These are phyloP conservation scores for Tapirus indicus DNA, from an alignment of 2,797 vertebrate genomes.

Conservation along the genomic window DNA sequence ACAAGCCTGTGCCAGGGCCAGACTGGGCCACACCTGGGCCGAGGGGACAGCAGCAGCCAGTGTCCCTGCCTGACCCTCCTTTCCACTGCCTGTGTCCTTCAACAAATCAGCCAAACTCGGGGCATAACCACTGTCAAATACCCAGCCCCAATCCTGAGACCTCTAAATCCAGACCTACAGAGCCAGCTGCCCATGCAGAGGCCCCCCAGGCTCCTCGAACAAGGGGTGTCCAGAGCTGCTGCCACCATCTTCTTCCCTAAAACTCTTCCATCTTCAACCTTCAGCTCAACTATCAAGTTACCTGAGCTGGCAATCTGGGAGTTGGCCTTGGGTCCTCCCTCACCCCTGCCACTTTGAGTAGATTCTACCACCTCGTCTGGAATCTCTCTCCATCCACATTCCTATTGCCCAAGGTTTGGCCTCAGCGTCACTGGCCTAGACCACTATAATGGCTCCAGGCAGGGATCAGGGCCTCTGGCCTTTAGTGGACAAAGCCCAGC, in stretches of 20 bases:
- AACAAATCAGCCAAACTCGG: not conserved
- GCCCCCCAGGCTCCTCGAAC: not conserved
- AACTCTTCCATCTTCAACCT: not conserved
- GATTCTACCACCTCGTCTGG: not conserved
- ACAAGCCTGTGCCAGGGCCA: not conserved
- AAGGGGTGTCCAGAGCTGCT: too few species aligned
- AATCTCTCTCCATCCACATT: not conserved
- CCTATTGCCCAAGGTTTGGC: not conserved
- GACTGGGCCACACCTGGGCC: not conserved
- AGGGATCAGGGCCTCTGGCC: not conserved
- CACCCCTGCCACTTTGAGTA: not conserved
- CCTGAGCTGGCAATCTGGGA: not conserved
- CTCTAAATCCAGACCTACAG: not conserved
- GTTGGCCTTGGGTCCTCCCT: not conserved
- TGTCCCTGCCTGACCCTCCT: accelerated
- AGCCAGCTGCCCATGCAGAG: not conserved
- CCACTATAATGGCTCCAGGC: not conserved
- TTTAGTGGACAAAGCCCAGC: not conserved
- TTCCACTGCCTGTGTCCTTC: not conserved
- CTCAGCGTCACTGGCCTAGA: not conserved
- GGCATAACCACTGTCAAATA: too few species aligned
- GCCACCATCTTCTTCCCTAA: not conserved
- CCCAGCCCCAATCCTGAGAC: not conserved
- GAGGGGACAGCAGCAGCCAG: not conserved
- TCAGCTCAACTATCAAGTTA: not conserved